Conservation (phyloP, 2,113 vertebrate genomes). For the Aphelocoma coerulescens region DNA sequence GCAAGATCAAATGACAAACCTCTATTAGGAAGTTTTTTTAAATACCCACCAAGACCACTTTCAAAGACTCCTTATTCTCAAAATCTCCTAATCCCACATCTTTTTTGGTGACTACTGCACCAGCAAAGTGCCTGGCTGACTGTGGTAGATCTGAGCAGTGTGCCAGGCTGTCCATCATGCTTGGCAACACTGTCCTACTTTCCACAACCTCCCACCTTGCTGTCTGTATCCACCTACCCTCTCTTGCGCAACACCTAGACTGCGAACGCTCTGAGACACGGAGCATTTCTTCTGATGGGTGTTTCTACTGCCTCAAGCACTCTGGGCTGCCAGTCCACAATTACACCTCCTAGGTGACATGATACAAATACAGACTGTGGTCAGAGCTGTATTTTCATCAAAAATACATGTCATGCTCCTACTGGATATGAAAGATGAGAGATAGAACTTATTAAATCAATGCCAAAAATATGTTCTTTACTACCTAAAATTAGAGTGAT, state of each 20-base stretch:
- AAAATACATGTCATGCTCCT: background rate
- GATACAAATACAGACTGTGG: constrained; percentile 49
- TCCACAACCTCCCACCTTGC: background rate
- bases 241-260: background rate
- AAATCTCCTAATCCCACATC: background rate
- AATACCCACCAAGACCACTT: background rate
- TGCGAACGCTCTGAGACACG: background rate
- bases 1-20: background rate
- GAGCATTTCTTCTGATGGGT: background rate
- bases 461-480: background rate
- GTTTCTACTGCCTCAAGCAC: background rate
- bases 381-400: constrained; percentile 21
- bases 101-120: background rate
- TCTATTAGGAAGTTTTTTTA: background rate
- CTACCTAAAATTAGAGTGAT: background rate
- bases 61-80: background rate
- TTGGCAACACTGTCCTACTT: background rate
- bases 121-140: background rate
- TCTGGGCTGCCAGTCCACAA: constrained; percentile 11
- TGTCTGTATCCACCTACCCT: background rate
- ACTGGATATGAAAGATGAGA: background rate
- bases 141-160: background rate
- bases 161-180: background rate
- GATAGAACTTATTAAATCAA: background rate
- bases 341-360: constrained; percentile 42